phyloP scores from a whole-genome alignment of 2,888 invertebrate species.

The Cerceris rybyensis region DNA sequence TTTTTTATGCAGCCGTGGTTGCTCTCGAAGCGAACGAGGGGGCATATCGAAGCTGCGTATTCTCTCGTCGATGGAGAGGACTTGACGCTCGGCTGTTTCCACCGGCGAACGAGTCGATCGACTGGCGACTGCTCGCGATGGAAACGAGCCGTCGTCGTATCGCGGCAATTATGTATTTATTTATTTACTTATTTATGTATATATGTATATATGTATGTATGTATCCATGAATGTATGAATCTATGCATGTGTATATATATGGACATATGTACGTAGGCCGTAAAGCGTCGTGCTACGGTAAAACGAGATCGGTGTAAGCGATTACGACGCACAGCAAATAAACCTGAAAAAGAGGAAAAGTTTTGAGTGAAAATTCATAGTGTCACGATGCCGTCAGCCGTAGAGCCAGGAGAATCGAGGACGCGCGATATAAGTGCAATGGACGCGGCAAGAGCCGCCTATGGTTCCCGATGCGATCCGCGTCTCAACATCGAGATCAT shows the following conservation, averaged over 20 bases:
- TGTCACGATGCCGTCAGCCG: no score
- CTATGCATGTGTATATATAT: neutral
- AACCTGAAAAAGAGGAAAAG: no score
- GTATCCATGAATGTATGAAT: no score
- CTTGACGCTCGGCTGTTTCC: conserved; percentile 16
- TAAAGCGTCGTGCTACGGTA: neutral
- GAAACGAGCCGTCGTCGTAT: conserved; percentile 69
- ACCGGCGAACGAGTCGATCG: conserved; percentile 77
- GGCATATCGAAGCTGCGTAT: conserved; percentile 63
- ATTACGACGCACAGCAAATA: neutral
- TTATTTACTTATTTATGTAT: neutral
- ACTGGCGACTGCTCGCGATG: no score
- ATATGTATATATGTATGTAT: neutral
- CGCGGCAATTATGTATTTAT: conserved; percentile 8
- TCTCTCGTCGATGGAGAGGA: conserved; percentile 45
- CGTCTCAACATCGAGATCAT: no score
- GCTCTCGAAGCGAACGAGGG: conserved; percentile 64
- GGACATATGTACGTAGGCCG: neutral
- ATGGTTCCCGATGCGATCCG: no score
- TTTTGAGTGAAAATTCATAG: no score
- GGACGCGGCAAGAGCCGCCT: no score
- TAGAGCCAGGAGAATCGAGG: no score
- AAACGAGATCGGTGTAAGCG: neutral
- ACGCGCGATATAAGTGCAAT: no score
- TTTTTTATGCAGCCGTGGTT: conserved; percentile 68